Evolutionary conservation across 2,113 vertebrate species (phyloP), one percentile per base, ranked within the genome.

Genomic region (Semicossyphus pulcher): DNA sequence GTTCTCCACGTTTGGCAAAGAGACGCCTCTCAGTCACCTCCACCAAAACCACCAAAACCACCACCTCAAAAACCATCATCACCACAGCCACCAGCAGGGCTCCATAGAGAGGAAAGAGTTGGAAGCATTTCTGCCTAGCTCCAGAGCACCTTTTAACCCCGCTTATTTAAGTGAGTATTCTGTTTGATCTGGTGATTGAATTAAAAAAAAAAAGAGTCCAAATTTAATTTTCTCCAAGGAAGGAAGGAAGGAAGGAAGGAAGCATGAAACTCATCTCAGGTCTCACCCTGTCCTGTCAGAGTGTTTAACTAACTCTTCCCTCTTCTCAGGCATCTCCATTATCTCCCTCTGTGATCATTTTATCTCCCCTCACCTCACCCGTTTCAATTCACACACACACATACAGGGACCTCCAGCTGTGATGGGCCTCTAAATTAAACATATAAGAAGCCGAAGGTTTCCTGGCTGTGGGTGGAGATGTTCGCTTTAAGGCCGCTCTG

Each of bases 1-100:
- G 84, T 99, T 99, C 94, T 98, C 96, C 90, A 98, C 97, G 81
- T 99, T 98, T 52, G 97, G 96, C 94, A 98, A 98, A 94, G 95
- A 96, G 93, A 97, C 94, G 90, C 94, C 95, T 85, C 77, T 87
- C 84, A 87, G 80, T 88, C 87, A 88, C 10, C 69, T 78, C 65
- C 79, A 85, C 52, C 79, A 83, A 53, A 72, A 79, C 48, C 78
- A 86, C 66, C 68, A 84, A 45, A 41, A 81, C 78, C 86, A 85
- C 48, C 81, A 86, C 62, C 75, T 76, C 66, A 86, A 62, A 83
- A 94, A 42, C 39, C 39, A 95, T 73, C 90, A 83, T 75, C 89
- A 84, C 74, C 66, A 73, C 76, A 84, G 71, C 89, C 96, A 76
- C 36, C 62, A 70, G 26, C 81, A 96, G 81, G 93, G 91, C 93